Conservation (phyloP, 2,113 vertebrate genomes). For the Alaudala cheleensis region DNA sequence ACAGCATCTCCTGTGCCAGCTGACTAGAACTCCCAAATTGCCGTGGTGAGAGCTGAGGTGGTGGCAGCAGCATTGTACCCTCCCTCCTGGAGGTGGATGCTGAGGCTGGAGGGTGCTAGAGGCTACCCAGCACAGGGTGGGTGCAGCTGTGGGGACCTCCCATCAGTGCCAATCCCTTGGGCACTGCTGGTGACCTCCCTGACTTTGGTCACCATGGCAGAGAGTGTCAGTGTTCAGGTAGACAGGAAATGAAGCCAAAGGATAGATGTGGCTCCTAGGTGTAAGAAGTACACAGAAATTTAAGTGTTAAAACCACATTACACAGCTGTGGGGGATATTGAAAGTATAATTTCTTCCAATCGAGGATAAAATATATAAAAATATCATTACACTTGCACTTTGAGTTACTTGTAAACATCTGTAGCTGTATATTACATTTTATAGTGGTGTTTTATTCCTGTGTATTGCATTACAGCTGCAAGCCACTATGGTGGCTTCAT, state of each 20-base stretch:
- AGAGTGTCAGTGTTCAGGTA: accelerated
- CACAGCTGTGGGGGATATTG: not conserved
- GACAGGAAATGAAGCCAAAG: not conserved
- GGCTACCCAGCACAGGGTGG: too few relatives aligned
- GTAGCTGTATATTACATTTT: not conserved
- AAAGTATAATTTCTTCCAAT: not conserved
- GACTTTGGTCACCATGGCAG: accelerated
- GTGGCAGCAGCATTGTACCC: too few relatives aligned
- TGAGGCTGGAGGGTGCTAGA: too few relatives aligned
- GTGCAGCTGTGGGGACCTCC: not conserved
- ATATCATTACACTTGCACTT: not conserved
- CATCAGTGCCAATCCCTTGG: accelerated
- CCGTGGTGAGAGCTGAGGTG: not conserved
- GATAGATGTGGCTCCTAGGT: not conserved
- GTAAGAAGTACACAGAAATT: not conserved
- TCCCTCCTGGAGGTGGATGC: not conserved
- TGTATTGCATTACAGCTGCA: not conserved
- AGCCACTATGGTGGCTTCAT: accelerated
- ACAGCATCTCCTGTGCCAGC: not conserved
- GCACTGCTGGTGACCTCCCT: too few relatives aligned
- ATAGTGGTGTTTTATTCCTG: not conserved
- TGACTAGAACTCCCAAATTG: accelerated
- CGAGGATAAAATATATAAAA: not conserved
- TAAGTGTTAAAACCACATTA: not conserved
- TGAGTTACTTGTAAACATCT: not conserved